phyloP scores from a whole-genome alignment of 2,797 vertebrate species.

The Sebastes miniatus region DNA sequence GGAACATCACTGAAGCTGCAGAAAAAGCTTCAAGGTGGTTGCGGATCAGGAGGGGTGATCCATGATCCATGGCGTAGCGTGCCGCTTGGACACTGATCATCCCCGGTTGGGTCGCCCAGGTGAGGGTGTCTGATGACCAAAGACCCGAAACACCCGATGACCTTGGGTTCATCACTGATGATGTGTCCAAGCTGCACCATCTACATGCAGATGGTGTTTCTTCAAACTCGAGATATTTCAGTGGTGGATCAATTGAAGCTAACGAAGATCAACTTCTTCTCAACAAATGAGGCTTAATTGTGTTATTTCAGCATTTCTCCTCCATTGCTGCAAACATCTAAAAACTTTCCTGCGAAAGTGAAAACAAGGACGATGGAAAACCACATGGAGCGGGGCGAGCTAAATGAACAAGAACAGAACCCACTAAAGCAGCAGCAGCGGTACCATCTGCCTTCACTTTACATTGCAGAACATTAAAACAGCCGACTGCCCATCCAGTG shows the following conservation, averaged over 20 bases:
- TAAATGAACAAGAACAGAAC: conserved; percentile 33
- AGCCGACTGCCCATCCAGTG: neutral
- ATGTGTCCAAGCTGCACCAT: too few relatives aligned
- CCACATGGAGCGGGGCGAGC: conserved; percentile 22
- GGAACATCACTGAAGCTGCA: too few relatives aligned
- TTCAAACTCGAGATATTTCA: neutral
- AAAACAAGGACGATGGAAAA: conserved; percentile 21
- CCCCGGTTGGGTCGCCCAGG: too few relatives aligned
- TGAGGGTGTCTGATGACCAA: too few relatives aligned
- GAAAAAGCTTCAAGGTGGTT: too few relatives aligned
- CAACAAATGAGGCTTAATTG: neutral
- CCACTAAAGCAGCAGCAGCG: conserved; percentile 13
- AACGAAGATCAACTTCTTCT: neutral
- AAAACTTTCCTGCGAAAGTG: conserved; percentile 12
- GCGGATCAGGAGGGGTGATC: too few relatives aligned
- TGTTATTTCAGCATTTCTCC: neutral
- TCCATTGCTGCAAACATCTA: neutral
- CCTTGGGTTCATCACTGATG: too few relatives aligned
- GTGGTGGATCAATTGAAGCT: neutral
- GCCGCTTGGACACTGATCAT: too few relatives aligned
- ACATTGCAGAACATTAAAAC: conserved; percentile 9
- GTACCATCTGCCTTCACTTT: conserved; percentile 55
- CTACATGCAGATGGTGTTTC: too few relatives aligned
- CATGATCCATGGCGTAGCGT: too few relatives aligned
- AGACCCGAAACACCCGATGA: too few relatives aligned